These are phyloP conservation scores for Platysteira castanea DNA, from an alignment of 2,113 vertebrate species.

Conservation along the genomic window DNA sequence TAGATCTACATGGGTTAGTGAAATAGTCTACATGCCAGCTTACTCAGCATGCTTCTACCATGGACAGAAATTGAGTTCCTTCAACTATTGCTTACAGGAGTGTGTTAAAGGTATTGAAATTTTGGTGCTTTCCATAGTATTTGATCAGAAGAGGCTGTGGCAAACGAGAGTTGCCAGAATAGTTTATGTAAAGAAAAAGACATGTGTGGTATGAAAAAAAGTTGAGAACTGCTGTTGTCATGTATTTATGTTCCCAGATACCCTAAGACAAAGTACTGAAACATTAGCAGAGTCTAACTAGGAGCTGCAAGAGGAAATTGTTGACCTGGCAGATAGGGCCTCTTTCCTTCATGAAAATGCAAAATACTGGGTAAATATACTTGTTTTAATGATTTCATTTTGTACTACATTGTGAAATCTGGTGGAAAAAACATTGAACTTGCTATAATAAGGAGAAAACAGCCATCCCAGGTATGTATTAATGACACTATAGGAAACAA, in stretches of 20 bases:
- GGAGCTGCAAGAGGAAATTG: not conserved
- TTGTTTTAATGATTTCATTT: not conserved
- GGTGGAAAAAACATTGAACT: constrained; percentile 82
- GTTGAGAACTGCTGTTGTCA: not conserved
- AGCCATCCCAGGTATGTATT: constrained; percentile 74
- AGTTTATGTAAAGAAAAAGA: not conserved
- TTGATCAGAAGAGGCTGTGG: not conserved
- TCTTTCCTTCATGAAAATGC: not conserved
- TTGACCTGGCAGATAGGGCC: not conserved
- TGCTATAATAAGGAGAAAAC: constrained; percentile 78
- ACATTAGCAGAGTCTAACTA: not conserved
- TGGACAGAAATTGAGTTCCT: not conserved
- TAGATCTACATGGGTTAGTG: not conserved
- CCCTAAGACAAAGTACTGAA: not conserved
- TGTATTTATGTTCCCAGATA: not conserved
- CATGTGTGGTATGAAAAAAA: not conserved
- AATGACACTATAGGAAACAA: not conserved
- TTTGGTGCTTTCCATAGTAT: not conserved
- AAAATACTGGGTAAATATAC: not conserved
- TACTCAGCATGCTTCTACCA: not conserved
- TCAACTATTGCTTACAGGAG: not conserved
- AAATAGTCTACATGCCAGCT: not conserved
- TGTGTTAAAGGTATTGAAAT: not conserved
- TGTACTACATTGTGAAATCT: constrained; percentile 76
- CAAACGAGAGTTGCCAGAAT: not conserved